Percentiles rank a stretch among this genome's conserved stretches.
Evolutionary conservation across 2,888 invertebrate species (phyloP).

Genomic region (Drosophila percnosoma): DNA sequence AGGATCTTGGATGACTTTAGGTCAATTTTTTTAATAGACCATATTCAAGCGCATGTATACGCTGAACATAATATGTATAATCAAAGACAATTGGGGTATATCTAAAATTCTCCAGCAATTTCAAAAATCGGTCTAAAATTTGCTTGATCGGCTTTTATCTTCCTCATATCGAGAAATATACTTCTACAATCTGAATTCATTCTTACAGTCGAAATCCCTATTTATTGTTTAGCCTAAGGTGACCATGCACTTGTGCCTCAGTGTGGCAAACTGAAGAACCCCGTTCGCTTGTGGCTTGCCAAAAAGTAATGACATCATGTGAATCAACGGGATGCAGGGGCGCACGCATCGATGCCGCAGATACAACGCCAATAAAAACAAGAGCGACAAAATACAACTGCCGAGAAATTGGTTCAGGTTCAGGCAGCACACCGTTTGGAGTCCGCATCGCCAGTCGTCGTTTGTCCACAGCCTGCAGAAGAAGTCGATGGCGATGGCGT

Average conservation of each 20-base stretch:
- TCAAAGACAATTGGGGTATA: not conserved
- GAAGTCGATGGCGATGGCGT: constrained; percentile 41
- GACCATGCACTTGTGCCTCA: constrained; percentile 6
- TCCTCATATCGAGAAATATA: not conserved
- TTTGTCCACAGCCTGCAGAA: constrained; percentile 70
- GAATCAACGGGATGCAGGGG: constrained; percentile 29
- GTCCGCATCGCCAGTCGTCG: constrained; percentile 73
- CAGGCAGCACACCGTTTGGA: constrained; percentile 59
- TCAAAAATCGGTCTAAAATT: not conserved
- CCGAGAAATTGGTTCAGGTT: constrained; percentile 70
- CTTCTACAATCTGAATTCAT: not conserved
- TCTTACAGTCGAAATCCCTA: not conserved
- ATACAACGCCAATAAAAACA: constrained; percentile 49
- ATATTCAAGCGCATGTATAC: not conserved
- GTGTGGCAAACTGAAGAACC: constrained; percentile 16
- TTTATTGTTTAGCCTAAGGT: not conserved
- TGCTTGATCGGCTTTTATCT: not conserved
- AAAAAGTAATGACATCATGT: constrained; percentile 77
- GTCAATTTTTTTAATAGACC: not conserved
- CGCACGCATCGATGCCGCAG: constrained; percentile 45
- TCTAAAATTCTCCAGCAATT: not conserved
- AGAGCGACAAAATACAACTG: constrained; percentile 55
- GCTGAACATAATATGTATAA: not conserved
- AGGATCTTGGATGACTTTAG: not conserved
- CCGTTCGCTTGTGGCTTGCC: constrained; percentile 26